phyloP scores from a whole-genome alignment of 2,797 vertebrate species.

The Mareca strepera region DNA sequence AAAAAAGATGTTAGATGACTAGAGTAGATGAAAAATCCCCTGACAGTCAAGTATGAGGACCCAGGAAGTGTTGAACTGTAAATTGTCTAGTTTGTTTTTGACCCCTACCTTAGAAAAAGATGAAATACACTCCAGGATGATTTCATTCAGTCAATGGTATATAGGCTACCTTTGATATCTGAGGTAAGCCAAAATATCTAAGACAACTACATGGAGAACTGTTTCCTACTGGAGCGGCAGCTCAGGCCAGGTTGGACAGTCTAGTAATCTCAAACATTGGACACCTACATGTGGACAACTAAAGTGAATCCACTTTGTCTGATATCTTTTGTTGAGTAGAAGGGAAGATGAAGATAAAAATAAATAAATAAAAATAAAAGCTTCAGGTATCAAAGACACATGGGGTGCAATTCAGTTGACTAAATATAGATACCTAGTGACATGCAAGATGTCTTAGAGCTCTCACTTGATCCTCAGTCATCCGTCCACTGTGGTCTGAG shows the following conservation, averaged over 20 bases:
- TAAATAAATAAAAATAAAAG: not conserved
- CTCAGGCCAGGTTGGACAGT: not conserved
- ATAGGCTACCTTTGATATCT: not conserved
- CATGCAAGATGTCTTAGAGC: not conserved
- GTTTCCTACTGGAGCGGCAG: not conserved
- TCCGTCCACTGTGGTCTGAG: not conserved
- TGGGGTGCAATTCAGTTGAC: not conserved
- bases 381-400: not conserved
- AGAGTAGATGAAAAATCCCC: not conserved
- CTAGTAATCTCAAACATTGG: not conserved
- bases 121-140: not conserved
- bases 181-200: not conserved
- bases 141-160: not conserved
- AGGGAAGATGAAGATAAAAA: not conserved
- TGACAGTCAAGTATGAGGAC: not conserved
- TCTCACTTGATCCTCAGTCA: not conserved
- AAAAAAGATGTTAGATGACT: not conserved
- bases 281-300: not conserved
- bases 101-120: not conserved
- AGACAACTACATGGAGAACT: not conserved
- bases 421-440: not conserved
- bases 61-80: not conserved
- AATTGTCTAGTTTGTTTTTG: not conserved
- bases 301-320: not conserved
- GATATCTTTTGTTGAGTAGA: not conserved